Conservation (phyloP, 2,797 vertebrate species). For the Ptychadena robeensis region DNA sequence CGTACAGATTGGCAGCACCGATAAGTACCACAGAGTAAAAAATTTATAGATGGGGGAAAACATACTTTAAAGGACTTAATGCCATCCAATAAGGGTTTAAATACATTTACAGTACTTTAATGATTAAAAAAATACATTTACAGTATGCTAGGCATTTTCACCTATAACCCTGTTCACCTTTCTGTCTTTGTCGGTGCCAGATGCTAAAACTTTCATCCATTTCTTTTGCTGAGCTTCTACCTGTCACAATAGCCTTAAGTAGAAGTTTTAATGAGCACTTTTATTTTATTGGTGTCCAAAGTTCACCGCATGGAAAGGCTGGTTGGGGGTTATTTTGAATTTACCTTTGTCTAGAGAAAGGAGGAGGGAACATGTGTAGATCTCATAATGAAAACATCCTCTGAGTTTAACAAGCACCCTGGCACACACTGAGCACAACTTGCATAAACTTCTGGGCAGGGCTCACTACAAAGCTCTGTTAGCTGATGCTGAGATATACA, state of each 20-base stretch:
- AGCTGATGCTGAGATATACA: not conserved
- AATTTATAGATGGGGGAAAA: not conserved
- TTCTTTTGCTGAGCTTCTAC: not conserved
- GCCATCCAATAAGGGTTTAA: not conserved
- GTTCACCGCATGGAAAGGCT: constrained; percentile 50
- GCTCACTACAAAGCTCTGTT: not conserved
- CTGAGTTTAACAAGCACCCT: not conserved
- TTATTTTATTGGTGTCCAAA: constrained; percentile 60
- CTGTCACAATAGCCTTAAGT: constrained; percentile 30
- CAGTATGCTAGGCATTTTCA: not conserved
- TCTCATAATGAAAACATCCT: constrained; percentile 7
- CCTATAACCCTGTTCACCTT: not conserved
- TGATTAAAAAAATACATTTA: too few species aligned
- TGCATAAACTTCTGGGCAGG: not conserved
- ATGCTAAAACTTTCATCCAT: not conserved
- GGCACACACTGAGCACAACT: not conserved
- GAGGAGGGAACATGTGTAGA: constrained; percentile 6
- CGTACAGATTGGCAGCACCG: too few species aligned
- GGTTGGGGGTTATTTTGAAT: constrained; percentile 34
- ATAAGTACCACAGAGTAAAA: too few species aligned
- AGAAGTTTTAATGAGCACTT: constrained; percentile 16
- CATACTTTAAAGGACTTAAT: not conserved
- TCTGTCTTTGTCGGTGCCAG: not conserved
- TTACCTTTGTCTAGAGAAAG: constrained; percentile 39
- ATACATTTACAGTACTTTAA: not conserved